These are phyloP conservation scores for Urocolius indicus DNA, from an alignment of 2,113 vertebrate species.

Conservation along the genomic window DNA sequence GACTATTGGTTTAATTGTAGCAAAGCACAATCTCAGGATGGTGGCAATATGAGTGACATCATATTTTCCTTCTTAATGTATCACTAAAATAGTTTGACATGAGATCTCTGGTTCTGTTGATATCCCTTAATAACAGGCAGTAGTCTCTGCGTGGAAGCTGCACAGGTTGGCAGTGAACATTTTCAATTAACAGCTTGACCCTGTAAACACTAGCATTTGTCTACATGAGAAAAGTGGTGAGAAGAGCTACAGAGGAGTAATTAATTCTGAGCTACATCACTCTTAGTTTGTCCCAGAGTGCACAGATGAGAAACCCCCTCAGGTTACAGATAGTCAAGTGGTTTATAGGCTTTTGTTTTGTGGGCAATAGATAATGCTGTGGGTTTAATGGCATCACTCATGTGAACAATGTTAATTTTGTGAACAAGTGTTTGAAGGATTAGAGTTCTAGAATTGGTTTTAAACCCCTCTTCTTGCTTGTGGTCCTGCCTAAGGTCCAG, in stretches of 20 bases:
- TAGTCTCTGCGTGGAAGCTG: neutral
- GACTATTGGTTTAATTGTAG: neutral
- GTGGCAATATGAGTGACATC: conserved; percentile 18
- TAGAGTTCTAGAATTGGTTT: neutral
- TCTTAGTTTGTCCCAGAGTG: neutral
- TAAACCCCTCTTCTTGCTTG: neutral
- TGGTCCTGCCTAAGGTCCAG: neutral
- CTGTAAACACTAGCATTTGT: conserved; percentile 4
- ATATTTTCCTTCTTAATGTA: neutral
- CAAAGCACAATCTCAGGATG: conserved; percentile 64
- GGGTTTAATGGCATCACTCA: neutral
- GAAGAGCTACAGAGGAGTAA: neutral
- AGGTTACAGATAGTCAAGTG: neutral
- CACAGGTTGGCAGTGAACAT: neutral
- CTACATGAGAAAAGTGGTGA: neutral
- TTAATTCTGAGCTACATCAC: neutral
- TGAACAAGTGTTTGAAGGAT: neutral
- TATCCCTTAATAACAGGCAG: neutral
- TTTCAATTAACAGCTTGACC: neutral
- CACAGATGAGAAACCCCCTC: neutral
- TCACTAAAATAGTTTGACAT: conserved; percentile 5
- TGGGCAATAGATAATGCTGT: neutral
- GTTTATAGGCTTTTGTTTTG: conserved; percentile 15
- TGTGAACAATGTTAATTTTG: neutral
- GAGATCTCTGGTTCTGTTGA: neutral